Percentiles rank a stretch among this genome's conserved stretches.
Conservation (phyloP, 2,888 invertebrate genomes). For the Agriopis leucophaearia region DNA sequence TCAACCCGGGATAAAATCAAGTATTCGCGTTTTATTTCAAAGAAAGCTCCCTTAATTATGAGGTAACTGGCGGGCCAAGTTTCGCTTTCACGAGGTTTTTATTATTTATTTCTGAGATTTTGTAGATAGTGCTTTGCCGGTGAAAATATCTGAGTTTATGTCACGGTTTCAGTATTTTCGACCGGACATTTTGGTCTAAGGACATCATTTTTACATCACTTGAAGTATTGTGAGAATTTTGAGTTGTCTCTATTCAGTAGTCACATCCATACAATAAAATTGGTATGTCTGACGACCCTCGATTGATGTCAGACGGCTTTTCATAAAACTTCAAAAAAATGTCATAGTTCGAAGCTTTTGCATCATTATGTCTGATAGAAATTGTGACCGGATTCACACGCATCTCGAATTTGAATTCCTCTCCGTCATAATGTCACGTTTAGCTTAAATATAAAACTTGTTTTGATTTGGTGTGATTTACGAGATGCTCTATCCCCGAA, state of each 20-base stretch:
- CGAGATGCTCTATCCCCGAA: constrained; percentile 21
- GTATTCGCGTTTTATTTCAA: constrained; percentile 43
- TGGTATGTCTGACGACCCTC: too few relatives aligned
- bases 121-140: constrained; percentile 10
- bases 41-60: constrained; percentile 44
- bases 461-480: constrained; percentile 23
- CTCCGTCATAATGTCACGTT: constrained; percentile 18
- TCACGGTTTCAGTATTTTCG: background rate
- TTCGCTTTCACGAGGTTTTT: constrained; percentile 38
- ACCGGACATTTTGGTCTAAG: background rate
- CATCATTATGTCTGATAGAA: constrained; percentile 8
- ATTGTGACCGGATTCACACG: constrained; percentile 12
- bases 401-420: constrained; percentile 11
- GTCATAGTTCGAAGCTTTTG: background rate
- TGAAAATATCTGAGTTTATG: background rate
- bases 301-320: too few relatives aligned
- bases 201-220: too few relatives aligned
- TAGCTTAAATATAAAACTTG: constrained; percentile 22
- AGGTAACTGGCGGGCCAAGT: constrained; percentile 32
- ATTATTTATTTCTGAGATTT: constrained; percentile 24
- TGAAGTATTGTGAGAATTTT: background rate
- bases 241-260: background rate
- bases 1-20: too few relatives aligned
- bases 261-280: background rate
- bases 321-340: too few relatives aligned